Percentiles rank a stretch among this genome's conserved stretches.
These are phyloP conservation scores for Gymnogyps californianus DNA, from an alignment of 2,113 vertebrate species.

Conservation along the genomic window DNA sequence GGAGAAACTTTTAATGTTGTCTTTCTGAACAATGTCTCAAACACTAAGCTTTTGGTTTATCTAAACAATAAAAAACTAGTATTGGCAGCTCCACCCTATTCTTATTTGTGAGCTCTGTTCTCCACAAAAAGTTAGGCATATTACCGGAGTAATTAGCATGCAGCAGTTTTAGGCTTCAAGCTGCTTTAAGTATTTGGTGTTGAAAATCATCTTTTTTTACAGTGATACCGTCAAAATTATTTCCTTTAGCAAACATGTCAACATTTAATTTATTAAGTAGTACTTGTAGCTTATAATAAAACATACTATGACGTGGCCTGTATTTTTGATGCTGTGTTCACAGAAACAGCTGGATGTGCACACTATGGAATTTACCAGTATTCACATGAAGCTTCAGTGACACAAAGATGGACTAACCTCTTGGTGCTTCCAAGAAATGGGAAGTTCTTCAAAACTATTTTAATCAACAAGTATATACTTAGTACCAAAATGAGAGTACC, in stretches of 20 bases:
- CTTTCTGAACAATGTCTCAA: neutral
- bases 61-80: neutral
- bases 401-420: neutral
- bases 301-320: neutral
- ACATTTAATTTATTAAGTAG: neutral
- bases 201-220: neutral
- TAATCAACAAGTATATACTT: neutral
- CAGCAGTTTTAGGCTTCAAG: neutral
- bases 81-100: neutral
- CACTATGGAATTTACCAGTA: neutral
- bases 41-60: neutral
- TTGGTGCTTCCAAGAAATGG: neutral
- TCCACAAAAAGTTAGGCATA: neutral
- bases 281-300: neutral
- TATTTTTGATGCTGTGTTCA: neutral
- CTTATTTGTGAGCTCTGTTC: neutral
- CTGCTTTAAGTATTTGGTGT: neutral
- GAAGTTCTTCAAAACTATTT: neutral
- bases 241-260: neutral
- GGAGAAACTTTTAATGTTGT: neutral
- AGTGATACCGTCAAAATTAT: neutral
- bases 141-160: neutral
- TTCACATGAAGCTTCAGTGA: neutral
- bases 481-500: neutral
- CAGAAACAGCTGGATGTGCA: neutral